These are phyloP conservation scores for Lycodopsis pacificus DNA, from an alignment of 2,797 vertebrate species.

Conservation along the genomic window DNA sequence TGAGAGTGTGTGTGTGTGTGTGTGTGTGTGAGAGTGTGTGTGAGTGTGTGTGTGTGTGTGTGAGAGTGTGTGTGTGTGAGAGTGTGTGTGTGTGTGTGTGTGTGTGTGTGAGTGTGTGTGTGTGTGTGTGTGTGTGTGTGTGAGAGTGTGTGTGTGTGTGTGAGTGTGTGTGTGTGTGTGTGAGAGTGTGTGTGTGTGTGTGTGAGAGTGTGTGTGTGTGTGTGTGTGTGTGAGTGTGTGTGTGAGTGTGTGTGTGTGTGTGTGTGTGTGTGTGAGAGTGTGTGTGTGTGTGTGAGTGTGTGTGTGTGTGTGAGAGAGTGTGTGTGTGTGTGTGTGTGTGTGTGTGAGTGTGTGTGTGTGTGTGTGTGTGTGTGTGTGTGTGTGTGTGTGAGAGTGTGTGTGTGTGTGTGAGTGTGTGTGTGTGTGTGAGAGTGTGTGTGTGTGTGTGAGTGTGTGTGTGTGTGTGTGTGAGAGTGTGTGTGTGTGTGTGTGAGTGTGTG, in stretches of 20 bases:
- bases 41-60: slow-evolving; percentile 3
- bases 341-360: not conserved
- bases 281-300: too few relatives aligned
- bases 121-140: too few relatives aligned
- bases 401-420: slow-evolving; percentile 25
- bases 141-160: too few relatives aligned
- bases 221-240: slow-evolving; percentile 18
- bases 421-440: too few relatives aligned
- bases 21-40: too few relatives aligned
- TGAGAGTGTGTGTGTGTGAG: not conserved
- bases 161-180: too few relatives aligned
- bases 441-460: slow-evolving; percentile 7
- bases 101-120: too few relatives aligned
- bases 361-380: not conserved
- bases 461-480: not conserved
- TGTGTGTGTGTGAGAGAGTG: not conserved
- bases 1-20: slow-evolving; percentile 38
- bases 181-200: too few relatives aligned
- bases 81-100: not conserved
- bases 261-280: slow-evolving; percentile 20
- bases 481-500: not conserved
- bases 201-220: too few relatives aligned
- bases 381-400: slow-evolving; percentile 21
- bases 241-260: not conserved
- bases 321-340: not conserved